Evolutionary conservation across 1,140 invertebrate genomes (phyloP).

Genomic region (Oreohelix idahoensis): DNA sequence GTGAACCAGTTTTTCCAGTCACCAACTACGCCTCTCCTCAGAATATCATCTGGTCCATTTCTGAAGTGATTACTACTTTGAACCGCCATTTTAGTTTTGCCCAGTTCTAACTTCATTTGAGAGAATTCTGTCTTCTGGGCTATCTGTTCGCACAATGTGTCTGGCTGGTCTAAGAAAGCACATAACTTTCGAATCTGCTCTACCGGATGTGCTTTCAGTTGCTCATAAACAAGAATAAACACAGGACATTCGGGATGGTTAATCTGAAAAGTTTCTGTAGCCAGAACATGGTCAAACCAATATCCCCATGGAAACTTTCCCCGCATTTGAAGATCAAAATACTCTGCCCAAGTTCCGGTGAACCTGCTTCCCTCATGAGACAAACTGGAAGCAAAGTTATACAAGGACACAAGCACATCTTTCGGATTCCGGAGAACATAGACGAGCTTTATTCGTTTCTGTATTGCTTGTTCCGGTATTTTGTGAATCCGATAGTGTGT

Average conservation of each 20-base stretch:
- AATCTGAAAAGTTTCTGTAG: neutral
- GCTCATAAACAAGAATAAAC: neutral
- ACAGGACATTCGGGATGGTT: neutral
- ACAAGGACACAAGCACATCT: neutral
- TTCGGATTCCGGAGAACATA: neutral
- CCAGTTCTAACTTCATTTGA: neutral
- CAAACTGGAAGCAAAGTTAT: neutral
- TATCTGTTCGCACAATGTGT: neutral
- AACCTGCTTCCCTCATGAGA: neutral
- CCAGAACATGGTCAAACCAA: conserved; percentile 10
- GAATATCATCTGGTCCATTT: neutral
- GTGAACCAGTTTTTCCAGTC: no score
- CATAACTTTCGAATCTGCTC: neutral
- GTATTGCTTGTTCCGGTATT: neutral
- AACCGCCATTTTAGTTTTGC: neutral
- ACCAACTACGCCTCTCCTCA: neutral
- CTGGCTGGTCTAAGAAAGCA: neutral
- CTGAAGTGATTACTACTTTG: neutral
- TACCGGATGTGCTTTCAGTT: neutral
- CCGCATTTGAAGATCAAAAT: neutral
- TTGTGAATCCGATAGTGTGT: neutral
- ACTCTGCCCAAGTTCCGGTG: neutral
- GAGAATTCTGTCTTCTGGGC: neutral
- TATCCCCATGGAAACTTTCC: conserved; percentile 1
- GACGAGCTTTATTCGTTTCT: neutral